These are phyloP conservation scores for Malacosoma neustria DNA, from an alignment of 2,888 invertebrate genomes.

Conservation along the genomic window DNA sequence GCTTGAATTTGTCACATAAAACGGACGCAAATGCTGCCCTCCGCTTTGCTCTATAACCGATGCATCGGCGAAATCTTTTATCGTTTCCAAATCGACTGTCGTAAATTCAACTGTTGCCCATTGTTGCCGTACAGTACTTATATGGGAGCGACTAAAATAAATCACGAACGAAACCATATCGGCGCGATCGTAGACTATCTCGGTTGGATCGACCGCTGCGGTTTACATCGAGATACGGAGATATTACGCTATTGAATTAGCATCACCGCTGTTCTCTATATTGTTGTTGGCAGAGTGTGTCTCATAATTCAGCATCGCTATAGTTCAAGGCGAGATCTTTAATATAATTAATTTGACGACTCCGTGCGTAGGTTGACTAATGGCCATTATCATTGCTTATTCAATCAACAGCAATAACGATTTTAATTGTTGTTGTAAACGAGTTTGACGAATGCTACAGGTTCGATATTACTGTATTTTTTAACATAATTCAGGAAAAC, in stretches of 20 bases:
- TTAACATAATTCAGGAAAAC: no score
- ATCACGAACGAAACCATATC: conserved; percentile 71
- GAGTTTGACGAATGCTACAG: no score
- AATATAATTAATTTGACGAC: no score
- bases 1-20: no score
- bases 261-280: conserved; percentile 62
- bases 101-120: conserved; percentile 62
- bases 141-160: conserved; percentile 70
- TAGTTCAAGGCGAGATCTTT: conserved; percentile 4
- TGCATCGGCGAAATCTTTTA: conserved; percentile 54
- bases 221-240: conserved; percentile 50
- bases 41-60: conserved; percentile 19
- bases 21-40: no score
- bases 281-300: conserved; percentile 37
- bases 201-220: conserved; percentile 46
- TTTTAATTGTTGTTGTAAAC: no score
- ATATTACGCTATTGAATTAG: conserved; percentile 72
- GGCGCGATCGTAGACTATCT: conserved; percentile 63
- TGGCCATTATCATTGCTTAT: no score
- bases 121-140: conserved; percentile 65
- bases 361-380: no score
- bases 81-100: conserved; percentile 67
- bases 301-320: conserved; percentile 39
- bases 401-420: no score
- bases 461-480: no score